These are phyloP conservation scores for Lasioglossum malachurum DNA, from an alignment of 2,888 invertebrate genomes.

Conservation along the genomic window DNA sequence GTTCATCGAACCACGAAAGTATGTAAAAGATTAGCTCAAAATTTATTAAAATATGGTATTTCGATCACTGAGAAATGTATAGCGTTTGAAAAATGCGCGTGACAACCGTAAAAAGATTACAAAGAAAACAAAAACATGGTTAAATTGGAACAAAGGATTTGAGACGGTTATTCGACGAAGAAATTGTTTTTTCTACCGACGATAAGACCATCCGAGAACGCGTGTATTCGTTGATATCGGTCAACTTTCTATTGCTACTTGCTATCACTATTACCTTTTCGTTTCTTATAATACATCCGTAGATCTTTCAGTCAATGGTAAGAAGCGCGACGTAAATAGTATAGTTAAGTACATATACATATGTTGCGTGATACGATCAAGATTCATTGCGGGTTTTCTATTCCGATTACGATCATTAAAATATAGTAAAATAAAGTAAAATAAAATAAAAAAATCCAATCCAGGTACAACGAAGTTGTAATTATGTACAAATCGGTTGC, in stretches of 20 bases:
- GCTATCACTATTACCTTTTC: neutral
- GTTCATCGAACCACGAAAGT: neutral
- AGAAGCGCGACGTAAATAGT: slow-evolving; percentile 12
- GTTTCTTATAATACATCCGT: neutral
- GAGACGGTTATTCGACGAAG: neutral
- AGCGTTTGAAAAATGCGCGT: slow-evolving; percentile 19
- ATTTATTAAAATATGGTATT: slow-evolving; percentile 55
- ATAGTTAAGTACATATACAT: slow-evolving; percentile 32
- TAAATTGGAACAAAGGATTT: neutral
- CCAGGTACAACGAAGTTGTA: slow-evolving; percentile 46
- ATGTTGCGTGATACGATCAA: neutral
- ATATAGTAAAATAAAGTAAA: neutral
- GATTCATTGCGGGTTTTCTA: slow-evolving; percentile 15
- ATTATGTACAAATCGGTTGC: slow-evolving; percentile 33
- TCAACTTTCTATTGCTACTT: neutral
- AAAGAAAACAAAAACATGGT: slow-evolving; percentile 30
- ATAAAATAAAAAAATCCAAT: slow-evolving; percentile 15
- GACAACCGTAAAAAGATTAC: slow-evolving; percentile 23
- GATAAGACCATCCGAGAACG: neutral
- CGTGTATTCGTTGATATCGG: neutral
- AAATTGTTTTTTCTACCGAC: neutral
- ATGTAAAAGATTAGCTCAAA: slow-evolving; percentile 28
- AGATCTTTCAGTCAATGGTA: slow-evolving; percentile 13
- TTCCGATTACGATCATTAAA: neutral
- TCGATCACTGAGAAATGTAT: slow-evolving; percentile 22